Base-by-base conservation (phyloP, 2,113 vertebrate genomes). In the Pygoscelis adeliae region DNA sequence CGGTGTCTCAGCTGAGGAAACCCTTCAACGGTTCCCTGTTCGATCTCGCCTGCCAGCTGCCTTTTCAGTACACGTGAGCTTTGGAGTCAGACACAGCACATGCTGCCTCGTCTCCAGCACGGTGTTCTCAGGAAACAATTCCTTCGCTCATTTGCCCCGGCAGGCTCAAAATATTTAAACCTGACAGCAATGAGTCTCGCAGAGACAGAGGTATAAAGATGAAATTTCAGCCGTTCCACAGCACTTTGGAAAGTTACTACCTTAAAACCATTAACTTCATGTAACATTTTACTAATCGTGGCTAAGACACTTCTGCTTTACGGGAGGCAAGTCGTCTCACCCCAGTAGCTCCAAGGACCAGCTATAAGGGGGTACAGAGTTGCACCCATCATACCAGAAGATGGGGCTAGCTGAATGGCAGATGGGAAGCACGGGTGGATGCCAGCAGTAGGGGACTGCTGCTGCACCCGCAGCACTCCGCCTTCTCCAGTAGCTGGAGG, bases 21-120 rank as follows among this genome's bases (percentile, higher is more conserved):
- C 8, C 16, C 53, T 77, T 89, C 49, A 52, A 2, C 20, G 46
- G 36, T 19, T 77, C 77, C 34, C 59, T 30, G 13, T 40, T 23
- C 0, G 0, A 15, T 63, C 30, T n/a, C 44, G 44, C 12, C 38
- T 71, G 44, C 62, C 56, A 52, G 69, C 42, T 86, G 77, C 20
- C 69, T 70, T 63, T 52, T 61, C 63, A 77, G 72, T 21, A 27
- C 9, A 5, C 2, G 2, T 36, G 18, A 65, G 65, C 38, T 76
- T n/a, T 47, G 80, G 76, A 82, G 50, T 7, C 76, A 76, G 47
- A 38, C 44, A 20, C 42, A 26, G 66, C 70, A 42, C 17, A 4
- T 4, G 14, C 50, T 49, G 73, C 61, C 70, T 70, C 2, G 3
- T 66, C 69, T 66, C 46, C 56, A 71, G 46, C 0, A 0, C 5